These are phyloP conservation scores for Tryphoninae sp. DNA, from an alignment of 2,888 invertebrate genomes.

Conservation along the genomic window DNA sequence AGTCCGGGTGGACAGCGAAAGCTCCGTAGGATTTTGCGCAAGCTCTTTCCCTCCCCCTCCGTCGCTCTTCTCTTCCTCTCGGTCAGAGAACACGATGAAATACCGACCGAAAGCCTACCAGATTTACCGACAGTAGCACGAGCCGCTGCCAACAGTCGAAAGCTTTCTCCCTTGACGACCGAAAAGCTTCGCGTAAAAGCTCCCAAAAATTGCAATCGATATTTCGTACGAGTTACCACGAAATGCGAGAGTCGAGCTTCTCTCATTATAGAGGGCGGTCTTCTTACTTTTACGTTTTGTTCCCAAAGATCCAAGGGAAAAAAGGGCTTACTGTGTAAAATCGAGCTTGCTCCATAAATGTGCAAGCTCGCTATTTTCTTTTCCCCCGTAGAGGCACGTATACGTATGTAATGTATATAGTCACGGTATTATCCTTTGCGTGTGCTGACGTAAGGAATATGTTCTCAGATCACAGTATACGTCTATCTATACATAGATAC, in stretches of 20 bases:
- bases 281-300: too few species aligned
- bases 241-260: slow-evolving; percentile 2
- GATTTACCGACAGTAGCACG: slow-evolving; percentile 52
- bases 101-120: slow-evolving; percentile 46
- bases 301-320: background rate
- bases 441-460: slow-evolving; percentile 50
- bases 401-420: background rate
- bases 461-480: slow-evolving; percentile 21
- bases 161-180: slow-evolving; percentile 51
- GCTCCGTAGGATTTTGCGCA: slow-evolving; percentile 29
- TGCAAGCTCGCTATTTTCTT: slow-evolving; percentile 27
- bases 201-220: background rate
- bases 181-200: slow-evolving; percentile 22
- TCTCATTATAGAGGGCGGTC: slow-evolving; percentile 44
- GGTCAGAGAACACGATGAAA: background rate
- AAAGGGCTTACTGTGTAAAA: slow-evolving; percentile 4
- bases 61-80: background rate
- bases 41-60: slow-evolving; percentile 2
- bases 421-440: slow-evolving; percentile 33
- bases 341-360: slow-evolving; percentile 42
- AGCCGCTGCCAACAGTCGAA: slow-evolving; percentile 6
- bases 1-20: background rate
- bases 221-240: background rate
- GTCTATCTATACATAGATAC: slow-evolving; percentile 14
- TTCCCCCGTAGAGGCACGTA: background rate